A percentile compares a stretch with the other conserved stretches of the same genome.
Evolutionary conservation across 2,888 invertebrate species (phyloP).

Genomic region (Xylota sylvarum): DNA sequence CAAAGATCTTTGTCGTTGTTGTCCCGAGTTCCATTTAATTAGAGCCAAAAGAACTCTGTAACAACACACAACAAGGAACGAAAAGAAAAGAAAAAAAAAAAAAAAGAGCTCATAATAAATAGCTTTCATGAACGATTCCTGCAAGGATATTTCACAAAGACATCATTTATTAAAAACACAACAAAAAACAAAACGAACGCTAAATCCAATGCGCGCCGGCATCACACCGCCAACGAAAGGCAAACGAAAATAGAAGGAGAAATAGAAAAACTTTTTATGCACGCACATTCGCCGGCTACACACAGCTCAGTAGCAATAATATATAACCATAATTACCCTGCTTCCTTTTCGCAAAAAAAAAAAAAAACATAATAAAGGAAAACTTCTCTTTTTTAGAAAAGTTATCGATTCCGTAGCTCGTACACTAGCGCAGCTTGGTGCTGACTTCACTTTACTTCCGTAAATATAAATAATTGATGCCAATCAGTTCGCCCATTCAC

Average conservation of each 20-base stretch:
- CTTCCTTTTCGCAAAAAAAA: constrained; percentile 13
- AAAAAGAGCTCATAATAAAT: constrained; percentile 36
- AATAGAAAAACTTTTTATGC: constrained; percentile 43
- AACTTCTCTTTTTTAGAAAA: constrained; percentile 31
- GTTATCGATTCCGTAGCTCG: constrained; percentile 52
- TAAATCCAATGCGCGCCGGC: not conserved
- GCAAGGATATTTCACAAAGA: constrained; percentile 38
- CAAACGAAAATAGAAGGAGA: not conserved
- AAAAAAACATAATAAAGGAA: not conserved
- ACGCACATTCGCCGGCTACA: constrained; percentile 56
- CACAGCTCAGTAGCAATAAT: constrained; percentile 33
- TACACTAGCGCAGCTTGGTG: constrained; percentile 23
- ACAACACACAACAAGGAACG: constrained; percentile 18
- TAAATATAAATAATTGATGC: constrained; percentile 70
- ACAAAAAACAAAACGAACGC: not conserved
- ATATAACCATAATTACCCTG: constrained; percentile 61
- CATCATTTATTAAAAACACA: constrained; percentile 44
- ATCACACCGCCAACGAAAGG: not conserved
- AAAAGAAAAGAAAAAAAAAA: no score
- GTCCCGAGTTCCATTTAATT: constrained; percentile 39
- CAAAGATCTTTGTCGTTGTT: constrained; percentile 12
- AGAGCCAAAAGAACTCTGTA: constrained; percentile 35
- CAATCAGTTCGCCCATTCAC: constrained; percentile 69
- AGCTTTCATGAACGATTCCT: constrained; percentile 32
- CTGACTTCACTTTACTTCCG: constrained; percentile 65